Evolutionary conservation across 2,888 invertebrate genomes (phyloP).

Genomic region (Alloplasta piceator): DNA sequence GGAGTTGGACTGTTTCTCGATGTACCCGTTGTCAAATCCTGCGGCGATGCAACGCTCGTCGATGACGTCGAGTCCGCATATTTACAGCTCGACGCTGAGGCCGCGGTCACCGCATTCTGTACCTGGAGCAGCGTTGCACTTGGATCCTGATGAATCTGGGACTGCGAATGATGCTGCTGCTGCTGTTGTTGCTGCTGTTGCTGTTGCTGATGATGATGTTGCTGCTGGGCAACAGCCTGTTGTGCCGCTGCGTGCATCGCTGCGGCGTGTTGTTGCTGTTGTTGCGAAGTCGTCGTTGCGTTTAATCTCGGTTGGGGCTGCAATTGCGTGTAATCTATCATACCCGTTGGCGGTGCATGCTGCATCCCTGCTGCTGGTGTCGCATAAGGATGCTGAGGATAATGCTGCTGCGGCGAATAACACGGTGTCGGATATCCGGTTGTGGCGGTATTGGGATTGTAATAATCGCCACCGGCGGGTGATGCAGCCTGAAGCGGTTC

Average conservation of each 20-base stretch:
- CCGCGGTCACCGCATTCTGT: slow-evolving; percentile 82
- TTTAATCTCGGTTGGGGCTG: slow-evolving; percentile 90
- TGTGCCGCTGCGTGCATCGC: slow-evolving; percentile 78
- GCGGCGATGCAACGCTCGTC: slow-evolving; percentile 92
- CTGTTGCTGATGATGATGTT: slow-evolving; percentile 82
- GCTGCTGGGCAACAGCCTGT: slow-evolving; percentile 83
- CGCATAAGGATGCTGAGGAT: slow-evolving; percentile 91
- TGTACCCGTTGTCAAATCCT: slow-evolving; percentile 93
- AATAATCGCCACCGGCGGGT: slow-evolving; percentile 88
- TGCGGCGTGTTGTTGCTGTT: slow-evolving; percentile 82
- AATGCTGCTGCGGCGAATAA: slow-evolving; percentile 95
- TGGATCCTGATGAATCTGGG: slow-evolving; percentile 85
- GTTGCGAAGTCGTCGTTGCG: slow-evolving; percentile 84
- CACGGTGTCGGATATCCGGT: slow-evolving; percentile 92
- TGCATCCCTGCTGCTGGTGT: slow-evolving; percentile 87
- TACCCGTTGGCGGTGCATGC: slow-evolving; percentile 86
- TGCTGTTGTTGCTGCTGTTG: slow-evolving; percentile 84
- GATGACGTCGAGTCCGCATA: slow-evolving; percentile 93
- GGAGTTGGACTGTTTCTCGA: slow-evolving; percentile 89
- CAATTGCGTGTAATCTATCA: slow-evolving; percentile 95
- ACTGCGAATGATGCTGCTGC: slow-evolving; percentile 78
- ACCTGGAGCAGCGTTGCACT: slow-evolving; percentile 85
- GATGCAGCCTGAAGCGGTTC: slow-evolving; percentile 84
- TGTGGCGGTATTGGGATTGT: slow-evolving; percentile 89
- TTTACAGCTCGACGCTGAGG: slow-evolving; percentile 91